A percentile compares a stretch with the other conserved stretches of the same genome.
phyloP scores from a whole-genome alignment of 2,888 invertebrate genomes.

The Hydrotaea cyrtoneurina region DNA sequence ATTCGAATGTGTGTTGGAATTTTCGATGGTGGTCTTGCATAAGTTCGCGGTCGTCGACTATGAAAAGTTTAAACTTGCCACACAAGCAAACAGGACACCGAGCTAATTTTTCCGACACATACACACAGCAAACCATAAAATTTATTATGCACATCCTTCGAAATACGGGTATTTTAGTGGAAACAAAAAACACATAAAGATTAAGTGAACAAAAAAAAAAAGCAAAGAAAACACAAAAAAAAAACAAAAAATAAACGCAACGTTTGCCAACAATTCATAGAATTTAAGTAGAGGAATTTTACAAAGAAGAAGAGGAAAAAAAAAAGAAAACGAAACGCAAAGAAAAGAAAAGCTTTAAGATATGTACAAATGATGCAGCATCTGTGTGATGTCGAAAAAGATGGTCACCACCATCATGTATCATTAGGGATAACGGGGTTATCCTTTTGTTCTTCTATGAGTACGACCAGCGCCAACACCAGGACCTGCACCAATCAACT shows the following conservation, averaged over 20 bases:
- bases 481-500: background rate
- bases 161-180: constrained; percentile 65
- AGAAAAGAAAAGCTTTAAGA: constrained; percentile 27
- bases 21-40: constrained; percentile 47
- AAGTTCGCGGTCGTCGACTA: constrained; percentile 26
- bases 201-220: background rate
- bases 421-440: constrained; percentile 51
- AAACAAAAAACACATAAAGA: constrained; percentile 18
- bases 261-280: background rate
- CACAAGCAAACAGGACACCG: background rate
- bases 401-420: constrained; percentile 11
- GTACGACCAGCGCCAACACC: background rate
- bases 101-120: constrained; percentile 47
- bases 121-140: constrained; percentile 52
- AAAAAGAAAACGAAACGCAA: background rate
- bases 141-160: constrained; percentile 55
- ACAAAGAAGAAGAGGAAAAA: background rate
- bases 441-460: constrained; percentile 10
- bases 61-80: background rate
- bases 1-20: constrained; percentile 19
- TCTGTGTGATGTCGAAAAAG: constrained; percentile 39
- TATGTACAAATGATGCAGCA: constrained; percentile 27
- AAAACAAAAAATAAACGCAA: constrained; percentile 21
- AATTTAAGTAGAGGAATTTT: constrained; percentile 17
- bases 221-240: constrained; percentile 19